Evolutionary conservation across 2,113 vertebrate genomes (phyloP), one percentile per base, ranked within the genome.

Genomic region (Pampusana beccarii): DNA sequence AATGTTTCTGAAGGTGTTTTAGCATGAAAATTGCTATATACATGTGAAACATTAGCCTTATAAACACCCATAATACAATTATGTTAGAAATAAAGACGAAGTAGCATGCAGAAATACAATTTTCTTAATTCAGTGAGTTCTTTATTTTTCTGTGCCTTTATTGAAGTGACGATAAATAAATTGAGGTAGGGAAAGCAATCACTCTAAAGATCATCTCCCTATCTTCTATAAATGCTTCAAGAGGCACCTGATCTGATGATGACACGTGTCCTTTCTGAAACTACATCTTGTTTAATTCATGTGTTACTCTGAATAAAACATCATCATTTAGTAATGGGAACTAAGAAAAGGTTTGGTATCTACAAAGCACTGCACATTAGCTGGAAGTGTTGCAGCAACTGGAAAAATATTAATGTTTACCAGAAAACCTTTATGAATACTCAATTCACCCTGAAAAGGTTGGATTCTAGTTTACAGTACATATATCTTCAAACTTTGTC

Each of bases 141-240:
- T 80, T 86, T 54, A 40, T 74, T 92, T 42, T 94, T 42, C 4
- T 21, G 9, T 89, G 85, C 95, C 28, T 71, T 15, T n/a, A 26
- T 53, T 92, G 64, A 95, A 84, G 61, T 73, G 29, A 94, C 16
- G 8, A 51, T 38, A 77, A 80, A 82, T 54, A 66, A 82, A 77
- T 38, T 69, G 40, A 96, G 91, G 57, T 20, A 70, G 53, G 33
- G 82, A 72, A 87, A 97, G 61, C 56, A 95, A 65, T 77, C 60
- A 56, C 13, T 75, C 23, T 3, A 24, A 88, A 65, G 75, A 92
- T 88, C 34, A 57, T 1, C 2, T 38, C 58, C 34, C 72, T 28
- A 18, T 70, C 56, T 92, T 80, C 71, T 64, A 21, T 72, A 90
- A 97, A 90, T 69, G 26, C 58, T 94, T 97, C 65, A 88, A 94